Evolutionary conservation across 2,888 invertebrate species (phyloP).

Genomic region (Chesias legatella): DNA sequence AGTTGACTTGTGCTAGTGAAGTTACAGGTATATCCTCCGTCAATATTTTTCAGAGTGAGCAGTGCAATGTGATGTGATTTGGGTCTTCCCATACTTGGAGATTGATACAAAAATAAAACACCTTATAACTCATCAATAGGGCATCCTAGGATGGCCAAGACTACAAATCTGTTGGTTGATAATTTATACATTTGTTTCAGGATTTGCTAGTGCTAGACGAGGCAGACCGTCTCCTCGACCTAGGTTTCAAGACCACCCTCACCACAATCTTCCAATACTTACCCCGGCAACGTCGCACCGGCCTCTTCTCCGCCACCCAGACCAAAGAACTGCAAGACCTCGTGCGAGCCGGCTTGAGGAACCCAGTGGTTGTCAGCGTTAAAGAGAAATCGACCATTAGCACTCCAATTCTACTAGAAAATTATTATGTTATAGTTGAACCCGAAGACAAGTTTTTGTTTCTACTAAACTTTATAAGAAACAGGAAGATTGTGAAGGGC

Average conservation of each 20-base stretch:
- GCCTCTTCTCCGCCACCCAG: constrained; percentile 99
- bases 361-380: constrained; percentile 94
- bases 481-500: constrained; percentile 64
- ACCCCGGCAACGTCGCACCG: constrained; percentile 96
- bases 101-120: too few species aligned
- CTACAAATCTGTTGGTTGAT: too few species aligned
- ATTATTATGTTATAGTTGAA: constrained; percentile 89
- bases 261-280: constrained; percentile 94
- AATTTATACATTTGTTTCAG: too few species aligned
- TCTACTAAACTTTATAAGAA: constrained; percentile 88
- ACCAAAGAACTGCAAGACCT: constrained; percentile 95
- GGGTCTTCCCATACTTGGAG: too few species aligned
- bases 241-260: constrained; percentile 93
- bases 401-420: constrained; percentile 85
- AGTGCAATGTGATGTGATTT: too few species aligned
- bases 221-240: constrained; percentile 95
- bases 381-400: constrained; percentile 90
- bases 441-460: constrained; percentile 90
- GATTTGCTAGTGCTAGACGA: constrained; percentile 97
- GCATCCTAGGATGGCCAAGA: too few species aligned
- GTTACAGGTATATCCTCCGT: too few species aligned
- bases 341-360: constrained; percentile 95
- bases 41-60: too few species aligned
- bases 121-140: too few species aligned
- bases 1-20: too few species aligned